Base-by-base conservation (phyloP, 2,797 vertebrate genomes). In the Girardinus metallicus region DNA sequence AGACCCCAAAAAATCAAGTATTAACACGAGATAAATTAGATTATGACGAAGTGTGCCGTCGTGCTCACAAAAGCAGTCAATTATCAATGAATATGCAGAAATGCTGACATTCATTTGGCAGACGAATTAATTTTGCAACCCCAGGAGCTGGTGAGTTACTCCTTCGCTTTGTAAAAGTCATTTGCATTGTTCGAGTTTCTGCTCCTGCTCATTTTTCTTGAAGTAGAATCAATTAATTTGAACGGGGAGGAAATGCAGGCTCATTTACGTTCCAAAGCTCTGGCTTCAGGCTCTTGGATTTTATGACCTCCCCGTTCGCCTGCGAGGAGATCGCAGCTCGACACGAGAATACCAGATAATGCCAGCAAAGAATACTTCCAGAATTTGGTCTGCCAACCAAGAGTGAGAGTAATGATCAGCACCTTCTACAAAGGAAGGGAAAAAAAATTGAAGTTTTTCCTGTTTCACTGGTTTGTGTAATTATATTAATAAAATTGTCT, bases 401-500 rank as follows among this genome's bases (percentile, higher is more conserved):
- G 80, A 72, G 55, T 64, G 31, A 36, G 80, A 86, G 74, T 85
- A 86, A 89, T 74, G 83, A 89, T 85, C 80, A 83, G 84, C 60
- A 73, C 73, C 72, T 73, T 18, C 4, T 85, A 90, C 64, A 74
- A 70, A 80, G 75, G 39, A 57, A 57, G 79, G 66, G 51, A 47
- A 64, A 43, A 12, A 0, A 53, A 8, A 39, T 26, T 0, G 18
- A 15, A 0, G 29, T 44, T 82, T 80, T 85, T 84, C 80, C 76
- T 70, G 55, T 93, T 88, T 83, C 82, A 80, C 49, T 83, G 78
- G 79, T 81, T 86, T 51, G 79, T 81, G 76, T 83, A 85, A 87
- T 85, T 81, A 86, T 88, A 86, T 84, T 87, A 92, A 88, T 91
- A 76, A 84, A 88, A 90, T 70, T 36, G 21, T 89, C 80, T 89